A percentile compares a stretch with the other conserved stretches of the same genome.
phyloP scores from a whole-genome alignment of 2,888 invertebrate genomes.

The Ophraella communa region DNA sequence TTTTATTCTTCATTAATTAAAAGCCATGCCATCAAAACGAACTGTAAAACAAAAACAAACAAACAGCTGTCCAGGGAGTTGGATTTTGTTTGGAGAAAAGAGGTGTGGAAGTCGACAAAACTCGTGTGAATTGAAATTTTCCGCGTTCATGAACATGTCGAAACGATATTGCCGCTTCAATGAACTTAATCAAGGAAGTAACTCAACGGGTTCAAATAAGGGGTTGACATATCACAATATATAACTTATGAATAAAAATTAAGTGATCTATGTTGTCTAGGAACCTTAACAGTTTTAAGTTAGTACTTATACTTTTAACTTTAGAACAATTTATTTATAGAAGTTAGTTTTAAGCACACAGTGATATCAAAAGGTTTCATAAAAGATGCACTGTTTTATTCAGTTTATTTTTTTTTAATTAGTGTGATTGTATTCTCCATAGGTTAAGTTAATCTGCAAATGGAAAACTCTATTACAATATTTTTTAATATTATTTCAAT shows the following conservation, averaged over 20 bases:
- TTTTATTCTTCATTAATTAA: constrained; percentile 32
- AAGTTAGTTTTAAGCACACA: no score
- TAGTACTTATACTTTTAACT: no score
- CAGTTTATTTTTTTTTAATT: no score
- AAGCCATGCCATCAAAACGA: constrained; percentile 31
- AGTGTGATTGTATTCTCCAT: no score
- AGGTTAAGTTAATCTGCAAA: no score
- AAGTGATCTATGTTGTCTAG: no score
- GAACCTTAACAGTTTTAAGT: no score
- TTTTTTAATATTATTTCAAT: background rate
- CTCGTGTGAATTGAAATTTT: constrained; percentile 44
- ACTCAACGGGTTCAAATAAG: background rate
- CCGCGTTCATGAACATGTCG: constrained; percentile 50
- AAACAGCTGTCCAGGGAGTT: constrained; percentile 43
- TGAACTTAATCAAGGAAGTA: constrained; percentile 31
- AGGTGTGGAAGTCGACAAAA: constrained; percentile 40
- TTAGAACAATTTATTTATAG: no score
- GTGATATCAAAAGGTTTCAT: no score
- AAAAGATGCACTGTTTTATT: no score
- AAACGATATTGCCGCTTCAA: constrained; percentile 47
- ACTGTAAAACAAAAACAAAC: constrained; percentile 40
- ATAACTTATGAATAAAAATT: background rate
- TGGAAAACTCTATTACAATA: background rate
- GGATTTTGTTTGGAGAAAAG: constrained; percentile 41
- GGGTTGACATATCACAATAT: background rate